Evolutionary conservation across 2,888 invertebrate species (phyloP), one percentile per base, ranked within the genome.

Genomic region (Hanleya hanleyi): DNA sequence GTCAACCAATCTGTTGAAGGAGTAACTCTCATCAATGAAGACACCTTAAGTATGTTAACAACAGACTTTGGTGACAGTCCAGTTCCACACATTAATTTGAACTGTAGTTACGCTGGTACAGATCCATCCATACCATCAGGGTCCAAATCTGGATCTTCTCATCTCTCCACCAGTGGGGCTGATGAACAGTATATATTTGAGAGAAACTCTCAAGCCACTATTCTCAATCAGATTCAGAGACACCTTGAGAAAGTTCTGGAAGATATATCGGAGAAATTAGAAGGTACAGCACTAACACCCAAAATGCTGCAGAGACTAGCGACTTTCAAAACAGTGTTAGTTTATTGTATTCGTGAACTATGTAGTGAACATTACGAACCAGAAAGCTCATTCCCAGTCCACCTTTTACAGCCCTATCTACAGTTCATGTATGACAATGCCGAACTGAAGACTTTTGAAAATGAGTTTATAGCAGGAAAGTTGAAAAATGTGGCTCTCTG

Each of bases 401-500:
- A 15, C 4, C 32, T 57, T 22, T 57, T 57, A 57, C 22, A 26
- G 3, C 29, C 57, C 4, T 57, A 29, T 26, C 22, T 32, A 57
- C 22, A 57, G 15, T 29, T 57, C 32, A 22, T 26, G 9, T 7
- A 32, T 32, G 12, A 26, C 1, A 9, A 57, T 4, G 12, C 57
- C 2, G 57, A 29, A 7, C 29, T 4, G 57, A 29, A 4, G 29
- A 1, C 1, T 26, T 66, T 38, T 37, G 29, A 57, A 50, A 70
- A 78, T 49, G 50, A 35, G 1, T 81, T 81, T 71, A 77, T 72
- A 29, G 69, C 81, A 22, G 50, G 78, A 3, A 33, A 41, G 36
- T 66, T 73, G 18, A 79, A 76, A 61, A 77, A 76, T 51, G 49
- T 76, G 1, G 69, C 78, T 47, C 70, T 85, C 22, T 77, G 80